Base-by-base conservation (phyloP, 1,140 invertebrate species). In the Carposina sasakii region DNA sequence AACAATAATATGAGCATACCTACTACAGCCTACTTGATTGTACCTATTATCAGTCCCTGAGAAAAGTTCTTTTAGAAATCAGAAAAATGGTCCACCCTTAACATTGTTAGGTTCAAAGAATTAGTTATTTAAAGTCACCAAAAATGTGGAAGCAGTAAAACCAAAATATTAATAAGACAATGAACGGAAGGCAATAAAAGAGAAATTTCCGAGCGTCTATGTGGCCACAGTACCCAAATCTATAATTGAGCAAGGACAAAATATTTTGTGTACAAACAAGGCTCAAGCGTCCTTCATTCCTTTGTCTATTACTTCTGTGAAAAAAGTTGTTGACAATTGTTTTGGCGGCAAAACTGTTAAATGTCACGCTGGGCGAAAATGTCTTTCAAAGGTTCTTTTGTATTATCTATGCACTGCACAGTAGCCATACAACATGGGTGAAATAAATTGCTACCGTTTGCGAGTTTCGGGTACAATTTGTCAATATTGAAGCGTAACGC, bases 231-330 rank as follows among this genome's bases (percentile, higher is more conserved):
- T 60, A 62, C 42, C 59, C 57, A 61, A 64, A 50, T 65, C 71
- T 54, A 65, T 77, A 77, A 77, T 81, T 77, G 73, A 76, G 75
- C 72, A 81, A 77, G 63, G 55, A 77, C 67, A 63, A 65, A n/a
- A 61, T 50, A 44, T 19, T 46, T 56, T 67, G 63, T 71, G 45
- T 54, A 45, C 60, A 61, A 59, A 69, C 57, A 69, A 30, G 15
- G 8, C 6, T 30, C 2, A 13, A 30, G n/a, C 28, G 1, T 8
- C 8, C 6, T 30, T 30, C 36, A 40, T 20, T 36, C 33, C 20
- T 57, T 67, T 67, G 61, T 71, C 60, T 65, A 48, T 66, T 53
- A 5, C 24, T 26, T 46, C 33, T 46, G 24, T 46, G 9, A 9
- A 23, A 8, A 28, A 9, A 28, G 17, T 30, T 13, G n/a, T n/a